A percentile compares a stretch with the other conserved stretches of the same genome.
Evolutionary conservation across 2,797 vertebrate species (phyloP).

Genomic region (Clamator glandarius): DNA sequence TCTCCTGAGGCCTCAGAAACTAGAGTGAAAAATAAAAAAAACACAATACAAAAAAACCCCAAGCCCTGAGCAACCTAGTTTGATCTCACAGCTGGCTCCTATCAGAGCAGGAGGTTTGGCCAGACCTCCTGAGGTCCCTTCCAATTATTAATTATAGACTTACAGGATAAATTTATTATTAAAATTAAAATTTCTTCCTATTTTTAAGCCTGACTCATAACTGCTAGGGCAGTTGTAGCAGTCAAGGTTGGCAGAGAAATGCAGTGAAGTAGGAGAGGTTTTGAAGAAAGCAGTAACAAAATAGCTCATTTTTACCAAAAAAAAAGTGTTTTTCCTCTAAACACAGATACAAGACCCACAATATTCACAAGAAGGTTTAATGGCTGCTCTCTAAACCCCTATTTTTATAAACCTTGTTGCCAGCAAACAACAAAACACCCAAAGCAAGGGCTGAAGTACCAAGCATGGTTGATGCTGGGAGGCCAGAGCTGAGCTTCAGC

Average conservation of each 20-base stretch:
- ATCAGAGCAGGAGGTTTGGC: neutral
- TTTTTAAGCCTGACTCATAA: neutral
- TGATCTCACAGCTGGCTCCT: neutral
- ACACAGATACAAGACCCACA: neutral
- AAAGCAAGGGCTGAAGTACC: neutral
- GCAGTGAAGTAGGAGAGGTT: neutral
- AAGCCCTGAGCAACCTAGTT: neutral
- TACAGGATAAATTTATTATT: neutral
- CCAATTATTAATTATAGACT: neutral
- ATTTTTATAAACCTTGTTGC: neutral
- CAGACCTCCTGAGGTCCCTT: neutral
- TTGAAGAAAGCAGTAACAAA: constrained; percentile 8
- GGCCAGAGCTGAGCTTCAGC: neutral
- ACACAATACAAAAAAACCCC: rapidly evolving
- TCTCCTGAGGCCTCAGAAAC: neutral
- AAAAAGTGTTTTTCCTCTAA: neutral
- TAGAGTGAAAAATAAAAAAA: neutral
- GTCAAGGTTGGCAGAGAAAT: neutral
- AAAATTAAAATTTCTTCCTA: neutral
- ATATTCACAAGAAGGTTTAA: neutral
- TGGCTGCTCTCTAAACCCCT: neutral
- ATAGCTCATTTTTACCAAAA: constrained; percentile 18
- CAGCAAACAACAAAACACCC: neutral
- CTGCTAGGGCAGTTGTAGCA: neutral
- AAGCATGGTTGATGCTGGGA: neutral